A percentile compares a stretch with the other conserved stretches of the same genome.
phyloP scores from a whole-genome alignment of 2,888 invertebrate species.

The Diarsia rubi region DNA sequence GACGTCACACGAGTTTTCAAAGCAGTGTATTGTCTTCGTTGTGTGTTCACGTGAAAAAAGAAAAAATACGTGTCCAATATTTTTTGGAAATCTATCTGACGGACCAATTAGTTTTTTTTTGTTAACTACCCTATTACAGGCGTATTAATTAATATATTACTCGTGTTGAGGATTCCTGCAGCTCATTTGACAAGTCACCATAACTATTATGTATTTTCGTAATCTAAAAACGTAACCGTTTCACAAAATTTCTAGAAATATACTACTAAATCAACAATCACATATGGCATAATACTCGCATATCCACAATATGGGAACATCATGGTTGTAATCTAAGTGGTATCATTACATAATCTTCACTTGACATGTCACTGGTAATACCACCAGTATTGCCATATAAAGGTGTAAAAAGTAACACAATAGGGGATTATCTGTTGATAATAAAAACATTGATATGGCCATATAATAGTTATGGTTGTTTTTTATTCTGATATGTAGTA shows the following conservation, averaged over 20 bases:
- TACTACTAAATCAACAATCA: not conserved
- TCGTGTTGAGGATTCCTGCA: not conserved
- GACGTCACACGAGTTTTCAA: no score
- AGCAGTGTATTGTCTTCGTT: no score
- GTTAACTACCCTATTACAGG: no score
- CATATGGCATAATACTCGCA: slow-evolving; percentile 5
- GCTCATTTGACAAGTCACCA: not conserved
- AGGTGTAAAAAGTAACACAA: slow-evolving; percentile 52
- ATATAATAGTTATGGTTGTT: slow-evolving; percentile 34
- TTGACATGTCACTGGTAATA: slow-evolving; percentile 41
- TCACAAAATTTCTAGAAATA: not conserved
- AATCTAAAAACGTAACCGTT: not conserved
- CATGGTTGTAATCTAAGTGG: slow-evolving; percentile 10
- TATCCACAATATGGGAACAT: slow-evolving; percentile 23
- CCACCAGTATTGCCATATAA: slow-evolving; percentile 32
- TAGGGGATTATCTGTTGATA: slow-evolving; percentile 46
- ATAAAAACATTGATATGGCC: slow-evolving; percentile 35
- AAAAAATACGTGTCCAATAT: no score
- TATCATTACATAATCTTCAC: slow-evolving; percentile 35
- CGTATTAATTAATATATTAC: not conserved
- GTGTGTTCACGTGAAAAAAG: no score
- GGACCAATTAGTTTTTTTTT: no score
- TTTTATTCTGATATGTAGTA: slow-evolving; percentile 19
- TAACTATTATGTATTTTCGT: not conserved
- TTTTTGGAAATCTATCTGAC: no score